These are phyloP conservation scores for Pantherophis guttatus DNA, from an alignment of 2,113 vertebrate species.

Conservation along the genomic window DNA sequence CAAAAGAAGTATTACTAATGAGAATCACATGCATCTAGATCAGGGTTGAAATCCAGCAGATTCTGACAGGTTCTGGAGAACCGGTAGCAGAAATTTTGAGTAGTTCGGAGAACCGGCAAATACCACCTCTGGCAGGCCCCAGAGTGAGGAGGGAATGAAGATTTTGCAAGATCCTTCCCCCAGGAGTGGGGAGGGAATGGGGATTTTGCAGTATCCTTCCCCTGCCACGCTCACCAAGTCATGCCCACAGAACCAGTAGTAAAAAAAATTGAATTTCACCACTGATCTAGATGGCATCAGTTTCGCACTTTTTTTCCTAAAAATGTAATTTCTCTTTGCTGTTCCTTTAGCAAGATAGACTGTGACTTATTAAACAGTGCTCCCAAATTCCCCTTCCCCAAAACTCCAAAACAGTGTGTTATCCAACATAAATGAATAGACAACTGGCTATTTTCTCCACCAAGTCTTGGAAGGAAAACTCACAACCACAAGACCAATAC, in stretches of 20 bases:
- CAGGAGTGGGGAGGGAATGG: too few relatives aligned
- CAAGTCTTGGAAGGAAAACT: neutral
- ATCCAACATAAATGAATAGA: neutral
- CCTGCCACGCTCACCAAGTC: too few relatives aligned
- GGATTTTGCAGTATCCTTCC: too few relatives aligned
- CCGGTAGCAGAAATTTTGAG: too few relatives aligned
- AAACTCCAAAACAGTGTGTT: neutral
- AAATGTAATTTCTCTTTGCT: neutral
- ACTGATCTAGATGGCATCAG: neutral
- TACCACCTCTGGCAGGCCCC: too few relatives aligned
- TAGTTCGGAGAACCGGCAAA: too few relatives aligned
- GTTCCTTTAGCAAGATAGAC: neutral
- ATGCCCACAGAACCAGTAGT: too few relatives aligned
- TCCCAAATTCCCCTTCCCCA: neutral
- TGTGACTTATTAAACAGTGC: neutral
- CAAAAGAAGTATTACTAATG: neutral
- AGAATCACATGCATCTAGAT: neutral
- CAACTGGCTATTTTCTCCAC: conserved; percentile 8
- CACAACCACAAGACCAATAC: neutral
- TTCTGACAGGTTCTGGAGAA: too few relatives aligned
- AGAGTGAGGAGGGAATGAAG: too few relatives aligned
- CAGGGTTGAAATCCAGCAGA: too few relatives aligned
- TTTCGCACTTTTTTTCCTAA: neutral
- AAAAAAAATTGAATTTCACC: too few relatives aligned
- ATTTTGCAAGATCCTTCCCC: too few relatives aligned